Evolutionary conservation across 2,797 vertebrate genomes (phyloP), one percentile per base, ranked within the genome.

Genomic region (Masticophis lateralis): DNA sequence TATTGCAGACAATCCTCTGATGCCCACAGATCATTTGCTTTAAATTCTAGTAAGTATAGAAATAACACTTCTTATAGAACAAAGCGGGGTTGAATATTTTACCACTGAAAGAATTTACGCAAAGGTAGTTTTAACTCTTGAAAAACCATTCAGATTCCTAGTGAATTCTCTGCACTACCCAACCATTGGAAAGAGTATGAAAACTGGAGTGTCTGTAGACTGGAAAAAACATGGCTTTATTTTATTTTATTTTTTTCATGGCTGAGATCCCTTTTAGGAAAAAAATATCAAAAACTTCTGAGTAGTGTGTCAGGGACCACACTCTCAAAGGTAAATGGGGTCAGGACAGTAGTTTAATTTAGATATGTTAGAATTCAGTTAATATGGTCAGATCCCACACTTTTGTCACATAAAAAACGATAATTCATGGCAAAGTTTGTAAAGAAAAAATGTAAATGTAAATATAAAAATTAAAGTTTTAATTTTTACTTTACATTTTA

Each of bases 1-100:
- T 63, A 91, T 91, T 93, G 89, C 94, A 97, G 95, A 91, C 63
- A 92, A 2, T 8, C n/a, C 0, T 96, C 92, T 2, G 96, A 96
- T 25, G 86, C 94, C 86, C 95, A 94, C 0, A 87, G 92, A 12
- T 95, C 94, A 0, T 93, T 95, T 57, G 56, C 95, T 74, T 96
- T 96, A n/a, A 93, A 94, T 10, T 96, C 86, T 32, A 93, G 97
- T 98, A 97, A 97, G 98, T 96, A 57, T 28, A 63, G 37, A 93
- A 89, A 74, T 10, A 5, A 47, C 63, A 86, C 53, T 69, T 94
- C 53, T 69, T 94, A 14, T 0, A 37, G 2, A 59, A 43, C 3
- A 22, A 74, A 93, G 22, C 74, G 18, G 32, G 37, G 7, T 7
- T 28, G 22, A 22, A 20, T 27, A 57, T 27, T 2, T 56, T 32